phyloP scores from a whole-genome alignment of 2,888 invertebrate species.

The Hirtodrosophila histrioides region DNA sequence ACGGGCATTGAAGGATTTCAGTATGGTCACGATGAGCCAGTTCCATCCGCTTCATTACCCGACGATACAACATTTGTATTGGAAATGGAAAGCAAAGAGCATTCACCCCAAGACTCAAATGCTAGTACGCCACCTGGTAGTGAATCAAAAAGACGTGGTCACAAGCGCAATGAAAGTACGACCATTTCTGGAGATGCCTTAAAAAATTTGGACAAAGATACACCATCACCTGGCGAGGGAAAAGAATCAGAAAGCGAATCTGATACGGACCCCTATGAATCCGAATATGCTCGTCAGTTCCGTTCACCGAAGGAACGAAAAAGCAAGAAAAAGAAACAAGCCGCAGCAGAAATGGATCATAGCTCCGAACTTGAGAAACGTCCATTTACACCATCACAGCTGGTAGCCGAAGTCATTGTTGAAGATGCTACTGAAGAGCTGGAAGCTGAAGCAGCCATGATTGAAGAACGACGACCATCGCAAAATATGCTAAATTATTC shows the following conservation, averaged over 20 bases:
- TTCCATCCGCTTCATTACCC: constrained; percentile 60
- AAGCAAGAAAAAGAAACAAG: constrained; percentile 81
- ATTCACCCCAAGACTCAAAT: constrained; percentile 72
- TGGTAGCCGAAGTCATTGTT: constrained; percentile 83
- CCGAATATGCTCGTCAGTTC: constrained; percentile 85
- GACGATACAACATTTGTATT: constrained; percentile 78
- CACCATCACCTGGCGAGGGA: constrained; percentile 72
- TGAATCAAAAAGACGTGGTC: constrained; percentile 84
- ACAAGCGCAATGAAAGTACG: constrained; percentile 86
- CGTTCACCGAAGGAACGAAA: constrained; percentile 82
- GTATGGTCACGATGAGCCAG: constrained; percentile 71
- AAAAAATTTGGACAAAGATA: constrained; percentile 77
- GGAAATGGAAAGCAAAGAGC: constrained; percentile 75
- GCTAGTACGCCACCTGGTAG: constrained; percentile 67
- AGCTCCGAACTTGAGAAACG: constrained; percentile 81
- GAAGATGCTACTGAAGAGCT: constrained; percentile 84
- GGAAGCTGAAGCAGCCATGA: constrained; percentile 80
- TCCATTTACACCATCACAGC: constrained; percentile 83
- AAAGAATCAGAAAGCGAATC: constrained; percentile 85
- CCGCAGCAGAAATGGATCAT: constrained; percentile 83
- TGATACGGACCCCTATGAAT: constrained; percentile 85
- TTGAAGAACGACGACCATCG: constrained; percentile 78
- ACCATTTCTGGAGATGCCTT: constrained; percentile 75
- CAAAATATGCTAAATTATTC: constrained; percentile 84
- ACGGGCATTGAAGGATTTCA: constrained; percentile 82